Conservation (phyloP, 2,797 vertebrate species). For the Scleropages formosus region DNA sequence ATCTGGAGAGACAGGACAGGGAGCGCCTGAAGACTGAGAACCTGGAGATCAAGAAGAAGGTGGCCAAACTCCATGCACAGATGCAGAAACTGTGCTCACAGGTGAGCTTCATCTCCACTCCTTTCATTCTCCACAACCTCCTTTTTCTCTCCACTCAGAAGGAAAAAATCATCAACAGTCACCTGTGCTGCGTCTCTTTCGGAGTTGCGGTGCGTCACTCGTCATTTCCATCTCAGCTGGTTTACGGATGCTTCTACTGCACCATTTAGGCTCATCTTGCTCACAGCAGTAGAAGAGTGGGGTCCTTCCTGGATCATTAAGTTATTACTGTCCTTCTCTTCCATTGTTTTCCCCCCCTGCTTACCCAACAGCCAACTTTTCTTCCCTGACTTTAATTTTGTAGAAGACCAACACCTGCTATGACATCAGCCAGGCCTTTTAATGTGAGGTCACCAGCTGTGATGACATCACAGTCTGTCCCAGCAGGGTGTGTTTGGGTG, state of each 20-base stretch:
- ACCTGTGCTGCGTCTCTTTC: background rate
- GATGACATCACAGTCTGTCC: slow-evolving; percentile 49
- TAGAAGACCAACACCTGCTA: slow-evolving; percentile 25
- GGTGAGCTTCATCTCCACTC: slow-evolving; percentile 46
- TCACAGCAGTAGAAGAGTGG: too few species aligned
- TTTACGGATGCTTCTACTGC: background rate
- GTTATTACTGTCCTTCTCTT: slow-evolving; percentile 16
- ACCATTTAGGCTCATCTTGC: too few species aligned
- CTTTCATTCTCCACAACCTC: slow-evolving; percentile 21
- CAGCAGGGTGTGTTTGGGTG: background rate
- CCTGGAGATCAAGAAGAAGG: slow-evolving; percentile 53
- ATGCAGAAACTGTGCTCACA: slow-evolving; percentile 54
- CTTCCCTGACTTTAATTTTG: slow-evolving; percentile 23
- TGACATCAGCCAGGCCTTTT: slow-evolving; percentile 30
- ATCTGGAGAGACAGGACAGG: slow-evolving; percentile 64
- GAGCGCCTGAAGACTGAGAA: slow-evolving; percentile 68
- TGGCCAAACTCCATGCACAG: slow-evolving; percentile 50
- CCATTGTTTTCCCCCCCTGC: background rate
- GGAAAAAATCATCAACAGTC: background rate
- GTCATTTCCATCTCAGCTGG: too few species aligned
- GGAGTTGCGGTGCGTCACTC: background rate
- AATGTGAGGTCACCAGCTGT: slow-evolving; percentile 53
- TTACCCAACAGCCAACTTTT: background rate
- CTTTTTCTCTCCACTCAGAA: background rate
- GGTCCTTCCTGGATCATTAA: too few species aligned